Conservation (phyloP, 2,113 vertebrate genomes). For the Indicator indicator region DNA sequence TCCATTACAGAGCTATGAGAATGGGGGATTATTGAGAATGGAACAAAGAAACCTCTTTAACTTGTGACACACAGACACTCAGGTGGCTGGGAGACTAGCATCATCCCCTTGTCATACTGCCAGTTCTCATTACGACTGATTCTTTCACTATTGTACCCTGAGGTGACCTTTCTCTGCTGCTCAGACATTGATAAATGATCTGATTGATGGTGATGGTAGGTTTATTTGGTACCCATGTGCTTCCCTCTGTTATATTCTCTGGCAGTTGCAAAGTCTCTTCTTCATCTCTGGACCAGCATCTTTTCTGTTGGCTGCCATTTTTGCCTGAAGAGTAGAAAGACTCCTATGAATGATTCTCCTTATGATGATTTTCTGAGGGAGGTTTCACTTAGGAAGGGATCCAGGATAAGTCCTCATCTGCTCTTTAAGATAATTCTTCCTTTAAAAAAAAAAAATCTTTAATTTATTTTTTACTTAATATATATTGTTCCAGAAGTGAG, state of each 20-base stretch:
- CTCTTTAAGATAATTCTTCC: background rate
- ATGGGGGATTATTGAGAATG: background rate
- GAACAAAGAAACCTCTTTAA: background rate
- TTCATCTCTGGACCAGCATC: background rate
- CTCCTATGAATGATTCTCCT: background rate
- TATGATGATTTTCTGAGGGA: background rate
- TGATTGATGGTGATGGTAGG: background rate
- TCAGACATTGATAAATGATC: background rate
- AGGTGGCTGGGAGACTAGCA: background rate
- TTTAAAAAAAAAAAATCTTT: background rate
- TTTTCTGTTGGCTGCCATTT: background rate
- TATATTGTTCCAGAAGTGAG: background rate
- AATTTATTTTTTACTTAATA: no score
- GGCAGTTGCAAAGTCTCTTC: background rate
- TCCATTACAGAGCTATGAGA: background rate
- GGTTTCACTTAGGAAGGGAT: background rate
- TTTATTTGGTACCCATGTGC: background rate
- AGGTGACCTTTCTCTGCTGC: background rate
- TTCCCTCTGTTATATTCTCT: background rate
- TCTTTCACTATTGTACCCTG: background rate
- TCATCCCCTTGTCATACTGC: background rate
- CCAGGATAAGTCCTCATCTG: background rate
- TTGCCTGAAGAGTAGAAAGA: background rate
- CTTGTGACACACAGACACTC: background rate
- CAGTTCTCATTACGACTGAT: background rate